Percentiles rank a stretch among this genome's conserved stretches.
Evolutionary conservation across 2,888 invertebrate genomes (phyloP).

Genomic region (Tyria jacobaeae): DNA sequence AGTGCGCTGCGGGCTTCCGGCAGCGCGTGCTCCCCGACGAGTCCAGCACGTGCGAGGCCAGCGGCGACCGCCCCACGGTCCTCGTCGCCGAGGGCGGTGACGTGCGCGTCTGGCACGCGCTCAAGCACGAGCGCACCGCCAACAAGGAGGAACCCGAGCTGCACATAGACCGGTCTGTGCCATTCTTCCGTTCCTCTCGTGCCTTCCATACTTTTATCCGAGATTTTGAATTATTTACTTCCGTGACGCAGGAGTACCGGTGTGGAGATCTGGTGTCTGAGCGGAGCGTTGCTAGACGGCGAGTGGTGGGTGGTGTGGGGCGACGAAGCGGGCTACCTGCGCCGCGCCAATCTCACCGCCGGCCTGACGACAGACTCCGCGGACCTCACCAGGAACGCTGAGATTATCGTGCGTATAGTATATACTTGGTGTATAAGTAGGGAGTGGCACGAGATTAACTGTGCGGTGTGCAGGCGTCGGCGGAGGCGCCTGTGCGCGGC

Average conservation of each 20-base stretch:
- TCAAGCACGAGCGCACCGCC: constrained; percentile 75
- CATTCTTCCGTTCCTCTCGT: not conserved
- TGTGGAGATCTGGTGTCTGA: constrained; percentile 58
- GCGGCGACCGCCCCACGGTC: constrained; percentile 87
- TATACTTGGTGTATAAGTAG: not conserved
- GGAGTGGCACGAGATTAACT: not conserved
- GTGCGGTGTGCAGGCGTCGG: constrained; percentile 20
- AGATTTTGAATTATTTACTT: not conserved
- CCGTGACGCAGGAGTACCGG: constrained; percentile 75
- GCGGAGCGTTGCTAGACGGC: constrained; percentile 59
- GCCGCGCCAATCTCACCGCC: constrained; percentile 43
- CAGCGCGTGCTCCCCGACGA: constrained; percentile 78
- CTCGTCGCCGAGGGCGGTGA: constrained; percentile 89
- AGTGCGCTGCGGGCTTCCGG: constrained; percentile 89
- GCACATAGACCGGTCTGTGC: constrained; percentile 4
- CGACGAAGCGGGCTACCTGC: constrained; percentile 64
- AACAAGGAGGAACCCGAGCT: constrained; percentile 30
- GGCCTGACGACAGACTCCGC: constrained; percentile 25
- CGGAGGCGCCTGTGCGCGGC: constrained; percentile 90
- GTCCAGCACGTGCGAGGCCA: constrained; percentile 83
- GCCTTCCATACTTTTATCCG: not conserved
- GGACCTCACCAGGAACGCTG: constrained; percentile 22
- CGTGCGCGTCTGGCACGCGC: constrained; percentile 88
- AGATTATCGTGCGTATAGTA: constrained; percentile 9
- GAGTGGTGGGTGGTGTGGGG: constrained; percentile 74